Evolutionary conservation across 2,888 invertebrate species (phyloP), one percentile per base, ranked within the genome.

Genomic region (Caenorhabditis sp.): DNA sequence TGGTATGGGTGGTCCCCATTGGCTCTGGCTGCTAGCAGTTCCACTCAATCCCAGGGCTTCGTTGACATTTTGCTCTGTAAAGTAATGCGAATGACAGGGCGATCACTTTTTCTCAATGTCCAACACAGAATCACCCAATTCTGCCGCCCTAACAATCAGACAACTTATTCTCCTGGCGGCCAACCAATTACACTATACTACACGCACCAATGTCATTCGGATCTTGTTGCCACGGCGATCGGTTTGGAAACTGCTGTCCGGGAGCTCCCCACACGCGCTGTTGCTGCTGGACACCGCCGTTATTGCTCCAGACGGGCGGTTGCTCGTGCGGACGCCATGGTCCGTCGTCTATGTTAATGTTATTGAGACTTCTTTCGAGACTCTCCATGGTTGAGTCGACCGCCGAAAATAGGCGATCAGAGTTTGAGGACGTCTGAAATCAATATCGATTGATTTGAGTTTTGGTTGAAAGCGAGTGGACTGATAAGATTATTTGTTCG

Each of bases 251-350:
- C 39, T 59, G 76, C n/a, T n/a, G n/a, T n/a, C n/a, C n/a, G n/a
- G n/a, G n/a, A n/a, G n/a, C n/a, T n/a, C n/a, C n/a, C 77, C 77
- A 77, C 20, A 70, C 76, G 7, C 71, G 48, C 27, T 48, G 52
- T 24, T 26, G 59, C 20, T 65, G 55, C 24, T 74, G 77, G 2
- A 52, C 41, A 22, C 56, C 74, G 22, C 22, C n/a, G n/a, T n/a
- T 41, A 20, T 52, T 66, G 2, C 71, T 56, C 77, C 77, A 77
- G 20, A 72, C 61, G 5, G 52, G 75, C 35, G 74, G 50, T 30
- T 79, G 79, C 24, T 79, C 81, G 39, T 81, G 79, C 27, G 77
- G 81, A 32, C 79, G 78, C 81, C 81, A 81, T 48, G 79, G 72
- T 37, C 58, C 73, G 41, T 81, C 81, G 58, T 81, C 81, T 58